These are phyloP conservation scores for Drosophila melanocephala DNA, from an alignment of 2,888 invertebrate genomes.

Conservation along the genomic window DNA sequence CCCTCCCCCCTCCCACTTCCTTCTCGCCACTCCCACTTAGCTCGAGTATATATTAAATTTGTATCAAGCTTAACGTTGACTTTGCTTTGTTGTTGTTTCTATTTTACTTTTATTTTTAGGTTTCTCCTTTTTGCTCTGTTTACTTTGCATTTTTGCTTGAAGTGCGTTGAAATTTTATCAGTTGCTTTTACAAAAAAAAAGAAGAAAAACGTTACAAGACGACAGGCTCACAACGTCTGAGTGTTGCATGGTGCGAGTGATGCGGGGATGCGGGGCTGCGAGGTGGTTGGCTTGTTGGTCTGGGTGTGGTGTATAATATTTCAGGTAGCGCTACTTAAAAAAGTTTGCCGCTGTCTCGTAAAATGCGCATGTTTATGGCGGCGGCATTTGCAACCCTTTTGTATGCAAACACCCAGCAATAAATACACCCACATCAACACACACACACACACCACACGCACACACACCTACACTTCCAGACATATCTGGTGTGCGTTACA, in stretches of 20 bases:
- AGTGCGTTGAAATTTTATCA: conserved; percentile 54
- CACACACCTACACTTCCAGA: not conserved
- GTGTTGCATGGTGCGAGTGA: not conserved
- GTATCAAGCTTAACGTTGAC: conserved; percentile 69
- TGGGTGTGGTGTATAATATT: conserved; percentile 53
- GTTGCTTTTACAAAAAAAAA: conserved; percentile 15
- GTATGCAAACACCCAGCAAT: conserved; percentile 9
- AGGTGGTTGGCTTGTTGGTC: not conserved
- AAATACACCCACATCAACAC: conserved; percentile 1
- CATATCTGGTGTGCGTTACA: conserved; percentile 52
- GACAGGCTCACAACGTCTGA: conserved; percentile 9
- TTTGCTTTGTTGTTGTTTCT: conserved; percentile 25
- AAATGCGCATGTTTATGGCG: conserved; percentile 68
- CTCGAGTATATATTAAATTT: conserved; percentile 62
- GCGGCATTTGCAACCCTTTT: conserved; percentile 47
- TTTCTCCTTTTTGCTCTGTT: conserved; percentile 29
- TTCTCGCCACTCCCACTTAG: conserved; percentile 31
- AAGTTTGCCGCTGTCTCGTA: conserved; percentile 67
- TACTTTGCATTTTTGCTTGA: conserved; percentile 41
- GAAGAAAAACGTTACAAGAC: conserved; percentile 22
- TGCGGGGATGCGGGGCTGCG: not conserved
- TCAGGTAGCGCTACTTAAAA: conserved; percentile 73
- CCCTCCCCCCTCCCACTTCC: not conserved
- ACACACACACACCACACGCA: not conserved
- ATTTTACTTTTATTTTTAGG: conserved; percentile 26